A percentile compares a stretch with the other conserved stretches of the same genome.
Conservation (phyloP, 2,113 vertebrate species). For the Sterna hirundo region DNA sequence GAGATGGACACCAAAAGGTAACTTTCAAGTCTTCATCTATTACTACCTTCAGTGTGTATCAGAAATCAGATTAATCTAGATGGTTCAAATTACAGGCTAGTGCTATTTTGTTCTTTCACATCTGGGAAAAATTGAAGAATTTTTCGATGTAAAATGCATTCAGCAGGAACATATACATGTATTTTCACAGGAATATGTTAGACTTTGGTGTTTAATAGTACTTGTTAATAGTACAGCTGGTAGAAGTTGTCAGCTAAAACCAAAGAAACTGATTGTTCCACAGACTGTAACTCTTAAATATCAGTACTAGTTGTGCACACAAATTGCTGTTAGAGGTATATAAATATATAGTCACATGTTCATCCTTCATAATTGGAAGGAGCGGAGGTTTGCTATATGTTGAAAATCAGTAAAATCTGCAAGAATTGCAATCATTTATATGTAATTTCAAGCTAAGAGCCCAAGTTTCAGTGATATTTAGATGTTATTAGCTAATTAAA, state of each 20-base stretch:
- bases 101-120: neutral
- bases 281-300: neutral
- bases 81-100: neutral
- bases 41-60: neutral
- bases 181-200: neutral
- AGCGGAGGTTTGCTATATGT: neutral
- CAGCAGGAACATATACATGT: neutral
- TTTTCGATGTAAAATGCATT: neutral
- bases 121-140: neutral
- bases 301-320: neutral
- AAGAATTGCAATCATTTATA: neutral
- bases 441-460: neutral
- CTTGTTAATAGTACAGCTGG: neutral
- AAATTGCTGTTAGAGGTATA: neutral
- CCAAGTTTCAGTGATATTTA: neutral
- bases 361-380: neutral
- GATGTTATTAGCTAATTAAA: neutral
- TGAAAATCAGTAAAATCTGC: neutral
- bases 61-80: neutral
- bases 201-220: neutral
- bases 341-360: neutral
- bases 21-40: neutral
- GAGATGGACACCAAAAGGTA: neutral
- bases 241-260: neutral
- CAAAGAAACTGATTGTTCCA: neutral